These are phyloP conservation scores for Pongo abelii DNA, from an alignment of 2,113 vertebrate species.

Conservation along the genomic window DNA sequence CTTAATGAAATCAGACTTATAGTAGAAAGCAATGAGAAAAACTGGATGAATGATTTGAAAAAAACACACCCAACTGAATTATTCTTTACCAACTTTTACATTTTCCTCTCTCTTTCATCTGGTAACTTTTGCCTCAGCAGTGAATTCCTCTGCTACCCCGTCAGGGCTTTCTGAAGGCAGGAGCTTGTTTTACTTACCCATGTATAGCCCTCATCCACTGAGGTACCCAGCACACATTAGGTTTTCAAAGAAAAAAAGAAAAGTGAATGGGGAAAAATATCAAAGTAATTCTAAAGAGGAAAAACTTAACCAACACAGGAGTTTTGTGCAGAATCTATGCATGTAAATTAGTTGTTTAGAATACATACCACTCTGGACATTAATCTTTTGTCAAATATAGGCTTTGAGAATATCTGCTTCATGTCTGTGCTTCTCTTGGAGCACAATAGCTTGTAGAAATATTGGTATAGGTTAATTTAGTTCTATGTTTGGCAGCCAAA, in stretches of 20 bases:
- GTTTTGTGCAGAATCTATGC: background rate
- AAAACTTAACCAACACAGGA: background rate
- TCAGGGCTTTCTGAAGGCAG: background rate
- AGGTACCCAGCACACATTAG: fast-evolving
- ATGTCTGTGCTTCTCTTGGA: background rate
- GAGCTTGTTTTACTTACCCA: background rate
- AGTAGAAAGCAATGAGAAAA: background rate
- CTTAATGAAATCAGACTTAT: background rate
- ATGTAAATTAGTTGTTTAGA: background rate
- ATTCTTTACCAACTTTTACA: background rate
- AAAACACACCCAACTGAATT: background rate
- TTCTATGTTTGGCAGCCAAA: background rate
- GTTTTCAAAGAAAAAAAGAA: background rate
- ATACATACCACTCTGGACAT: background rate
- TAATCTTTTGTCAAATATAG: background rate
- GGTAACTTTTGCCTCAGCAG: background rate
- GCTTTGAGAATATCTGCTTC: background rate
- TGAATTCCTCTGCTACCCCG: background rate
- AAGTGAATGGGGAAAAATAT: background rate
- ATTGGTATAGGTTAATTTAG: background rate
- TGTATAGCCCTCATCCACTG: background rate
- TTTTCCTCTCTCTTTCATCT: background rate
- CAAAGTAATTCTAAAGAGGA: background rate
- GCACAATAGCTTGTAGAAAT: background rate
- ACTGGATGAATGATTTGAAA: background rate